Conservation (phyloP, 2,888 invertebrate genomes). For the Keiferia lycopersicella region DNA sequence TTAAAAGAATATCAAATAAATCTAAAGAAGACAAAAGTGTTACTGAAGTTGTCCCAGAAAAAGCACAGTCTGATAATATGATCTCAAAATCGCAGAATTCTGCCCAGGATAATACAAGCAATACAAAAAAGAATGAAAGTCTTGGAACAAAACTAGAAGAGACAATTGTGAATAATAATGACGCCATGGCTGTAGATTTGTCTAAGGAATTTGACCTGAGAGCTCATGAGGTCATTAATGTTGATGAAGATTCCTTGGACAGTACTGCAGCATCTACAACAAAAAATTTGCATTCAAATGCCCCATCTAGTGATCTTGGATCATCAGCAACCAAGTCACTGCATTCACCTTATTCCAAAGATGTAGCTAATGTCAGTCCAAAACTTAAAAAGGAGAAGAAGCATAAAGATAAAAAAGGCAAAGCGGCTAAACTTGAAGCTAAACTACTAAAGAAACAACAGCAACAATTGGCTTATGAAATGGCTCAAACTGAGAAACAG, state of each 20-base stretch:
- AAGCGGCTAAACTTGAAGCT: slow-evolving; percentile 70
- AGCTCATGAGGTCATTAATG: slow-evolving; percentile 74
- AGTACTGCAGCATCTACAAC: slow-evolving; percentile 50
- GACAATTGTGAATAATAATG: slow-evolving; percentile 75
- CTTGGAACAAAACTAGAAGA: slow-evolving; percentile 63
- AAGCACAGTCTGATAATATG: slow-evolving; percentile 65
- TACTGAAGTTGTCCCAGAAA: slow-evolving; percentile 69
- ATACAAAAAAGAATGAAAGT: slow-evolving; percentile 55
- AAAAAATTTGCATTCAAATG: slow-evolving; percentile 48
- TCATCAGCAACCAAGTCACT: slow-evolving; percentile 71
- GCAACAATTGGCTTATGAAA: slow-evolving; percentile 68
- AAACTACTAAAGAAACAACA: slow-evolving; percentile 74
- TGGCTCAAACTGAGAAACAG: slow-evolving; percentile 66
- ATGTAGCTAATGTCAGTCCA: slow-evolving; percentile 78
- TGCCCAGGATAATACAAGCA: slow-evolving; percentile 53
- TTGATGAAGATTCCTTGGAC: slow-evolving; percentile 75
- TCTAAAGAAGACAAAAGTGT: slow-evolving; percentile 83
- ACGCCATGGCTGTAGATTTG: slow-evolving; percentile 75
- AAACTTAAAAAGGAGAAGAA: slow-evolving; percentile 82
- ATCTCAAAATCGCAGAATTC: slow-evolving; percentile 74
- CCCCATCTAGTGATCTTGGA: slow-evolving; percentile 49
- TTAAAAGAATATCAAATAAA: slow-evolving; percentile 91
- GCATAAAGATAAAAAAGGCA: slow-evolving; percentile 77
- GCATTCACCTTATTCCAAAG: slow-evolving; percentile 75
- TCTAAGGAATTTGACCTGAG: slow-evolving; percentile 74